Conservation (phyloP, 2,113 vertebrate species). For the Conger conger region DNA sequence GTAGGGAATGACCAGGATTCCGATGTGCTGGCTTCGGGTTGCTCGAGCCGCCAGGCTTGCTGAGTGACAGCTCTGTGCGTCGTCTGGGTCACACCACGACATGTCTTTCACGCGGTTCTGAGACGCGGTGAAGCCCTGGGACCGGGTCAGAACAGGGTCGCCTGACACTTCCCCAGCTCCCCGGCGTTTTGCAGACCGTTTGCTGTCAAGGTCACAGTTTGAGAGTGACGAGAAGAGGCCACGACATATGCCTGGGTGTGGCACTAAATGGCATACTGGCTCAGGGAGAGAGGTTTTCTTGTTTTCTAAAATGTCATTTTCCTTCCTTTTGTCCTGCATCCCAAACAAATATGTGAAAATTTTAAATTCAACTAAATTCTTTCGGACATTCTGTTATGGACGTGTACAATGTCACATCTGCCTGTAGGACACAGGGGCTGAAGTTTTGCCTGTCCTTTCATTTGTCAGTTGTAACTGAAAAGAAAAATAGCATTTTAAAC, state of each 20-base stretch:
- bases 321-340: not conserved
- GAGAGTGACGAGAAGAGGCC: not conserved
- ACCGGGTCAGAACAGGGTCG: not conserved
- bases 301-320: no score
- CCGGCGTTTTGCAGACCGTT: not conserved
- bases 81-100: not conserved
- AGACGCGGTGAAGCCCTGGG: not conserved
- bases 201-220: not conserved
- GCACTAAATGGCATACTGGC: no score
- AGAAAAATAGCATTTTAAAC: no score
- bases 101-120: not conserved
- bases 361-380: not conserved
- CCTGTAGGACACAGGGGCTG: not conserved
- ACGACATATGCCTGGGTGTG: no score
- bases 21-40: not conserved
- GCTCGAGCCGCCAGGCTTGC: not conserved
- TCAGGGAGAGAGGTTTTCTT: no score
- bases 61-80: not conserved
- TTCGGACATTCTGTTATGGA: not conserved
- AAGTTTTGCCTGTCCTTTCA: not conserved
- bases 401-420: not conserved
- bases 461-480: no score
- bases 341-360: no score
- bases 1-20: not conserved
- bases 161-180: not conserved